Percentiles rank a stretch among this genome's conserved stretches.
Evolutionary conservation across 2,113 vertebrate species (phyloP).

Genomic region (Arvicanthis niloticus): DNA sequence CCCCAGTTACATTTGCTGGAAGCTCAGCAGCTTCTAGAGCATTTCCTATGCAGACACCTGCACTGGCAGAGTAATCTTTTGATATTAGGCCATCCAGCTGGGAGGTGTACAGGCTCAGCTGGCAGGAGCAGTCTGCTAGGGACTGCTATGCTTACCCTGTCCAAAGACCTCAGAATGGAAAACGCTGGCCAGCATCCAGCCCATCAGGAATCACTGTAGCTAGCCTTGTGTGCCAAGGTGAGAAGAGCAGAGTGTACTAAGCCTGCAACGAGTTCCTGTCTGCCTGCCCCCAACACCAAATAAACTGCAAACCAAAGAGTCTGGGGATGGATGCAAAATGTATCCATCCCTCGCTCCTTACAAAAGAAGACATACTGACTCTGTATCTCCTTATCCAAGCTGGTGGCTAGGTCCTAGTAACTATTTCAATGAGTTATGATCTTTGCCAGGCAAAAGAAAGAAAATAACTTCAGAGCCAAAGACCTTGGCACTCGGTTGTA

Average conservation of each 20-base stretch:
- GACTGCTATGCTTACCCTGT: accelerated
- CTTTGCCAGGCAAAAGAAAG: neutral
- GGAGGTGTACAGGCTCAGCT: neutral
- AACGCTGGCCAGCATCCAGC: neutral
- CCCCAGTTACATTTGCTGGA: neutral
- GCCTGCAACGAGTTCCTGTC: neutral
- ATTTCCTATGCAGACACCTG: neutral
- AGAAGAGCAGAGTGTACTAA: neutral
- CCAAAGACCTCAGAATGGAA: neutral
- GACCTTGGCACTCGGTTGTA: neutral
- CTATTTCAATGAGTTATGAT: neutral
- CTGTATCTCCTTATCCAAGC: neutral
- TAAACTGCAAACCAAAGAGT: neutral
- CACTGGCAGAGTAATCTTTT: neutral
- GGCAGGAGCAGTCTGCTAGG: neutral
- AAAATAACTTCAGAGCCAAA: neutral
- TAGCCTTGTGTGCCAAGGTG: neutral
- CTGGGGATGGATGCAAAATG: neutral
- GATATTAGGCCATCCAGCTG: neutral
- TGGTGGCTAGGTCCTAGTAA: neutral
- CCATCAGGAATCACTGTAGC: neutral
- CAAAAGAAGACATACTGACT: neutral
- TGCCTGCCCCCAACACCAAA: no score
- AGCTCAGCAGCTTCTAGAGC: neutral
- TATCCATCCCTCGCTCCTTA: neutral